Evolutionary conservation across 1,140 invertebrate species (phyloP), one percentile per base, ranked within the genome.

Genomic region (Neodiprion pinetum): DNA sequence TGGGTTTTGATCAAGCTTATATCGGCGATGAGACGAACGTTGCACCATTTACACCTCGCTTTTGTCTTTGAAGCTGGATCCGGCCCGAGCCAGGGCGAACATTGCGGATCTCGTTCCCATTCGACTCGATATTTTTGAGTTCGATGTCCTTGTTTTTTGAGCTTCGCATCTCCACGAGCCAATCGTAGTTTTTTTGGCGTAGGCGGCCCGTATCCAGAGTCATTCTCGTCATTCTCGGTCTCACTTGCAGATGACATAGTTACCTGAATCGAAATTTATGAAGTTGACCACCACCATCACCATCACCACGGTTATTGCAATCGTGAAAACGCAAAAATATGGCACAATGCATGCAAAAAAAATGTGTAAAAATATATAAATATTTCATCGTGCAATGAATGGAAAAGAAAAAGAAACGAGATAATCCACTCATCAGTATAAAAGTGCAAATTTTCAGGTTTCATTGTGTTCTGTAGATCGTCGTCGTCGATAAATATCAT

Each of bases 91-190:
- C 17, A 17, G 17, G 17, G 17, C 17, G 17, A 17, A 17, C 17
- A 72, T 71, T 74, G 73, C 53, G 68, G 73, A 74, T 74, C 68
- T 72, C 73, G 73, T 71, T 74, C 73, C 73, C 73, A 74, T 74
- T 74, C 73, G 49, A 67, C 65, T 65, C 47, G 47, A 67, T 74
- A 74, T 50, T 17, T 17, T 17, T 17, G 17, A 17, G 17, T 17
- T 17, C 17, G 17, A 17, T 17, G 17, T 17, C 17, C 17, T 17
- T 17, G 17, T 17, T 17, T 17, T 17, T 17, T 17, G 17, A 17
- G 17, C 17, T 17, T 17, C 17, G 17, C 17, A 17, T 17, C 17
- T 17, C 17, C 17, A 17, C 17, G 17, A 17, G 17, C 17, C 17
- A 17, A 17, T 17, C 17, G 17, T 17, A 17, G 17, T 17, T 17